Base-by-base conservation (phyloP, 2,113 vertebrate species). In the Myocastor coypus region DNA sequence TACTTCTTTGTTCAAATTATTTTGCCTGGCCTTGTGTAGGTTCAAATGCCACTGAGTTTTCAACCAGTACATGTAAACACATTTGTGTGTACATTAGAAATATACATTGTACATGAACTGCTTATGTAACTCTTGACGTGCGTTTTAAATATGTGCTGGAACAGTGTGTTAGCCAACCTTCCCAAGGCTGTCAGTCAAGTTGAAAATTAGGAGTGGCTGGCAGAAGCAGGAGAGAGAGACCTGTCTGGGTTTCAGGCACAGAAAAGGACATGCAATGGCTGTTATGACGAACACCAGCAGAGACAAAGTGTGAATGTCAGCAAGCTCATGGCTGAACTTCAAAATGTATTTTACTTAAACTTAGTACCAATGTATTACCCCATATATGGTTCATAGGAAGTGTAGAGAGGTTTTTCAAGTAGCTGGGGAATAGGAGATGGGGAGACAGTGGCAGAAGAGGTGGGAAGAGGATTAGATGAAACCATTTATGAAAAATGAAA, bases 271-370 rank as follows among this genome's bases (percentile, higher is more conserved):
- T 52, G 11, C 77, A 37, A 85, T 61, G 86, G 26, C 6, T 46
- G 4, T 75, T 84, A 66, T 85, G 77, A 91, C 37, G 84, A 66
- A 68, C 87, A 83, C 8, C 52, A 83, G 26, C 52, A 68, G 42
- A 94, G 71, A 75, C 32, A 83, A 92, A 89, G 83, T 12, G 78
- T 89, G 19, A 80, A 22, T 92, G 87, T 78, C 69, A 73, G 75
- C 83, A 84, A 87, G 63, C 80, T 87, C n/a, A 82, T 12, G 11
- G 26, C 28, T 89, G 7, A 64, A 92, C 87, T 91, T 83, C 61
- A 73, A 81, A 40, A 10, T 42, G 1, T 75, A 78, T 20, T 85
- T 87, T 71, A 89, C 78, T 92, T 83, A 32, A 85, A 77, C 9
- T 82, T 52, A 89, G 50, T 68, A 6, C 22, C 87, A 92, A 87